Evolutionary conservation across 2,888 invertebrate genomes (phyloP), one percentile per base, ranked within the genome.

Genomic region (Erebia aethiops): DNA sequence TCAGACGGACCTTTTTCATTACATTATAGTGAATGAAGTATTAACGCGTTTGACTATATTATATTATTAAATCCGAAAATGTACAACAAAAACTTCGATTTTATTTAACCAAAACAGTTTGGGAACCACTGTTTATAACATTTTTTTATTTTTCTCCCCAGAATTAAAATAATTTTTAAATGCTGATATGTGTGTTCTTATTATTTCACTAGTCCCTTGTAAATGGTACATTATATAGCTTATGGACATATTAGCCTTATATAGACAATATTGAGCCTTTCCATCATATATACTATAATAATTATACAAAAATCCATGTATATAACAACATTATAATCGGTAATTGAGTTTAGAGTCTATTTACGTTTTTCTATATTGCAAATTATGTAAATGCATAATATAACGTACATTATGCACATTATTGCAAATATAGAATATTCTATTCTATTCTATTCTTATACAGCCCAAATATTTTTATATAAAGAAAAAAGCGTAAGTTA

Each of bases 201-300:
- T 11, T 10, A 60, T 41, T 60, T 60, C 35, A 41, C 58, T 60
- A 41, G 16, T 60, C 60, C 16, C 16, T 60, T 60, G 41, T 60
- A 16, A 41, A n/a, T 58, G 4, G 0, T 16, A 41, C 16, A 52
- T 51, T 51, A 51, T n/a, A 51, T 51, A 51, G 51, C 58, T n/a
- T 58, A 58, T n/a, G 2, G 7, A 35, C 11, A 11, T 58, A 13
- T 41, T 58, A 58, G 11, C 35, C 35, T 35, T 35, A 7, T 35
- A 7, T 35, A 35, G 35, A 35, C 35, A 60, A 10, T 43, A 60
- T 60, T 60, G 60, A 35, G 35, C 41, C 35, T 41, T 41, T 58
- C 56, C 56, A 56, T 56, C 56, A 41, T 58, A 41, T n/a, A 35
- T 26, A 58, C 35, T n/a, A 58, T 8, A 58, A 13, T 57, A 57